Percentiles rank a stretch among this genome's conserved stretches.
phyloP scores from a whole-genome alignment of 2,797 vertebrate species.

The Sternarchorhynchus goeldii region DNA sequence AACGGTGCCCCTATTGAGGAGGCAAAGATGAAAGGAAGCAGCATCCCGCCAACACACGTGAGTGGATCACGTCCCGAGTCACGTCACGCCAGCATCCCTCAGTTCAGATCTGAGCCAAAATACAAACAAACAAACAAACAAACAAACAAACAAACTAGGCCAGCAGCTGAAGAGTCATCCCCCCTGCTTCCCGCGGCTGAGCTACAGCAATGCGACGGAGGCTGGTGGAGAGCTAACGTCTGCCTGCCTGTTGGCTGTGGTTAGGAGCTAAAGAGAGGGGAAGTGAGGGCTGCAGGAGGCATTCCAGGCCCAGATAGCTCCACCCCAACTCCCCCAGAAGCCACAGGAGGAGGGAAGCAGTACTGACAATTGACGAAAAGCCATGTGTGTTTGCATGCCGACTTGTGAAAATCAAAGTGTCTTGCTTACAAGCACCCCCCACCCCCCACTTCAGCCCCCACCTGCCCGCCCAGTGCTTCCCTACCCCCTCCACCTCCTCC shows the following conservation, averaged over 20 bases:
- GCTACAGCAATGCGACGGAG: background rate
- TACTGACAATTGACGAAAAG: conserved; percentile 68
- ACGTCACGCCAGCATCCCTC: too few relatives aligned
- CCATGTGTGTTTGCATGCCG: conserved; percentile 62
- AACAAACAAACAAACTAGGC: too few relatives aligned
- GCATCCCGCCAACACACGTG: too few relatives aligned
- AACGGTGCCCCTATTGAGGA: too few relatives aligned
- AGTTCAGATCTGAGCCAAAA: too few relatives aligned
- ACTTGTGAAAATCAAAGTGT: conserved; percentile 64
- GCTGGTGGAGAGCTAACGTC: background rate
- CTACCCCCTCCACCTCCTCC: conserved; percentile 24
- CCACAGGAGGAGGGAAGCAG: conserved; percentile 32
- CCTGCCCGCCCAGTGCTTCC: conserved; percentile 34
- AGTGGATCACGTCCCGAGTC: too few relatives aligned
- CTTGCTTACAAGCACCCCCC: conserved; percentile 54
- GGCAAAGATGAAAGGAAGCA: too few relatives aligned
- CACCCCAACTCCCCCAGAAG: conserved; percentile 11
- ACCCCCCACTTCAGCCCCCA: conserved; percentile 47
- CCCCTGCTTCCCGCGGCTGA: too few relatives aligned
- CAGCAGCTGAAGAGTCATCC: too few relatives aligned
- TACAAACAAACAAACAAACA: too few relatives aligned
- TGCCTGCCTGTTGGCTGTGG: background rate
- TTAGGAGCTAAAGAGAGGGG: conserved; percentile 10
- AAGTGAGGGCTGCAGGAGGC: background rate
- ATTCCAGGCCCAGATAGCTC: conserved; percentile 13